Percentiles rank a stretch among this genome's conserved stretches.
Conservation (phyloP, 2,888 invertebrate genomes). For the Campoletis raptor region DNA sequence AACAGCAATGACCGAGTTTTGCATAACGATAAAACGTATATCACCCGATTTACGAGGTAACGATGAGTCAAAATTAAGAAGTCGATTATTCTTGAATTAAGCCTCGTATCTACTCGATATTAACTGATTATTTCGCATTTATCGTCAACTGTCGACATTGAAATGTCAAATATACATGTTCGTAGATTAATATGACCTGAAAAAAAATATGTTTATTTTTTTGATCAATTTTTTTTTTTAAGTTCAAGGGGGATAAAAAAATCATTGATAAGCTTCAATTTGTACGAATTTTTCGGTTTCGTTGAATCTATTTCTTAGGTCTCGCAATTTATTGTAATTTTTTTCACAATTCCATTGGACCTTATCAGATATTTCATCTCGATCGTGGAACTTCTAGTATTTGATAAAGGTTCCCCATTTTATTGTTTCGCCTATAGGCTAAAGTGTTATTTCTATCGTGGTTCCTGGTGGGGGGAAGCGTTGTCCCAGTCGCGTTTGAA, state of each 20-base stretch:
- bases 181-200: background rate
- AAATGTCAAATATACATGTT: constrained; percentile 14
- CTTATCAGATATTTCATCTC: background rate
- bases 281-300: background rate
- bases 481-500: background rate
- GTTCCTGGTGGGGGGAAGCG: background rate
- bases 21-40: background rate
- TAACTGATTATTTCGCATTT: background rate
- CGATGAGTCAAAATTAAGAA: background rate
- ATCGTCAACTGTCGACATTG: background rate
- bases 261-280: background rate
- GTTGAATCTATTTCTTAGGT: background rate
- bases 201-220: background rate
- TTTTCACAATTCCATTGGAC: background rate
- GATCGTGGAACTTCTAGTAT: background rate
- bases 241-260: background rate
- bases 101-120: background rate
- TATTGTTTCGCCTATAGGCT: background rate
- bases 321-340: background rate
- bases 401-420: background rate
- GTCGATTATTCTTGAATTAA: background rate
- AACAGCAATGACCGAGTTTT: constrained; percentile 23
- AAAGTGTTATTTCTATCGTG: background rate
- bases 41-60: background rate
- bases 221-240: background rate